Conservation (phyloP, 2,888 invertebrate genomes). For the Phaedon cochleariae region DNA sequence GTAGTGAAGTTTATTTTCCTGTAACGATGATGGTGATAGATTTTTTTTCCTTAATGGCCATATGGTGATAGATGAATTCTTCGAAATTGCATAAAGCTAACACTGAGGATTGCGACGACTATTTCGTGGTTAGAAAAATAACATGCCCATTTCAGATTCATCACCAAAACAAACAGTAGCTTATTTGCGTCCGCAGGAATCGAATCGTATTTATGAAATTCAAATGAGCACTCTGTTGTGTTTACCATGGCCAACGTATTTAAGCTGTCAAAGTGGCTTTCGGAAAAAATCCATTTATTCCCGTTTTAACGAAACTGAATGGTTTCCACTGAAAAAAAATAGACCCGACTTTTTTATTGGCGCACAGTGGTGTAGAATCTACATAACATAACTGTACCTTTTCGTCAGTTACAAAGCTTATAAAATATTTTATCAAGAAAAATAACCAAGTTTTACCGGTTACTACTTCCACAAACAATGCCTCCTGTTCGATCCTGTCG, state of each 20-base stretch:
- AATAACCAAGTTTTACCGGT: too few species aligned
- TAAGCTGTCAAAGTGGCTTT: background rate
- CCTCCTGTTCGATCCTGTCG: too few species aligned
- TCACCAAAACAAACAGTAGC: background rate
- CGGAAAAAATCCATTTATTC: background rate
- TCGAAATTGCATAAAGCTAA: background rate
- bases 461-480: too few species aligned
- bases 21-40: too few species aligned
- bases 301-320: background rate
- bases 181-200: background rate
- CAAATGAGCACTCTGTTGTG: conserved; percentile 2
- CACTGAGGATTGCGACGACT: background rate
- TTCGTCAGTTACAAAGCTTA: too few species aligned
- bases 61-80: background rate
- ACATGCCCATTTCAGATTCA: background rate
- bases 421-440: too few species aligned
- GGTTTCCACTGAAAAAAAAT: background rate
- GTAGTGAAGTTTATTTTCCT: too few species aligned
- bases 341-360: background rate
- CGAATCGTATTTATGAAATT: conserved; percentile 1
- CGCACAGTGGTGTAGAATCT: background rate
- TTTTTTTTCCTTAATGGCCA: too few species aligned
- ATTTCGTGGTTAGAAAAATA: background rate
- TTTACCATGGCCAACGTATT: conserved; percentile 1
- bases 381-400: too few species aligned